A percentile compares a stretch with the other conserved stretches of the same genome.
These are phyloP conservation scores for Calliphora vicina DNA, from an alignment of 1,140 invertebrate genomes.

Conservation along the genomic window DNA sequence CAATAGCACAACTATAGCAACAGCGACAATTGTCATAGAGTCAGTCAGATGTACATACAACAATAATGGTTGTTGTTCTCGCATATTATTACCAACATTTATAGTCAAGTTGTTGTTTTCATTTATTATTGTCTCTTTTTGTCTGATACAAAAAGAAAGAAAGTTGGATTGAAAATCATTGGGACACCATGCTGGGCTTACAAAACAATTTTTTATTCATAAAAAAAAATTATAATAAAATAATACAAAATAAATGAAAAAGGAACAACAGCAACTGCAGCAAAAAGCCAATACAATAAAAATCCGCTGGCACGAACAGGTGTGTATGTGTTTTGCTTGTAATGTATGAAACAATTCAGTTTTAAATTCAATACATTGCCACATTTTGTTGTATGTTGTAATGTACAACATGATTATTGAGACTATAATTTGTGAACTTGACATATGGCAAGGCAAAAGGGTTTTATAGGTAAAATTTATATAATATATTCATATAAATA, in stretches of 20 bases:
- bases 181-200: not conserved
- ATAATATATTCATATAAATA: not conserved
- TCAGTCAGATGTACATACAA: not conserved
- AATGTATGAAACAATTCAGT: constrained; percentile 1
- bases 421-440: constrained; percentile 34
- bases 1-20: not conserved
- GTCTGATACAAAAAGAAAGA: not conserved
- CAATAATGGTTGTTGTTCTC: not conserved
- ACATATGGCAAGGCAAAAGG: constrained; percentile 25
- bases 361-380: constrained; percentile 15
- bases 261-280: not conserved
- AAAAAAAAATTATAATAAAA: not conserved
- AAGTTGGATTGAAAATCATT: not conserved
- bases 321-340: not conserved
- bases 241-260: not conserved
- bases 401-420: constrained; percentile 35
- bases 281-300: not conserved
- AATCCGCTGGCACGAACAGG: not conserved
- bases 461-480: not conserved
- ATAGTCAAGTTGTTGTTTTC: not conserved
- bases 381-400: constrained; percentile 15
- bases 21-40: not conserved
- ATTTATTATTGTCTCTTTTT: no score
- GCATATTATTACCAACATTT: not conserved
- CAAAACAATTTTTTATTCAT: not conserved